Percentiles rank a stretch among this genome's conserved stretches.
These are phyloP conservation scores for Rachycentron canadum DNA, from an alignment of 2,797 vertebrate genomes.

Conservation along the genomic window DNA sequence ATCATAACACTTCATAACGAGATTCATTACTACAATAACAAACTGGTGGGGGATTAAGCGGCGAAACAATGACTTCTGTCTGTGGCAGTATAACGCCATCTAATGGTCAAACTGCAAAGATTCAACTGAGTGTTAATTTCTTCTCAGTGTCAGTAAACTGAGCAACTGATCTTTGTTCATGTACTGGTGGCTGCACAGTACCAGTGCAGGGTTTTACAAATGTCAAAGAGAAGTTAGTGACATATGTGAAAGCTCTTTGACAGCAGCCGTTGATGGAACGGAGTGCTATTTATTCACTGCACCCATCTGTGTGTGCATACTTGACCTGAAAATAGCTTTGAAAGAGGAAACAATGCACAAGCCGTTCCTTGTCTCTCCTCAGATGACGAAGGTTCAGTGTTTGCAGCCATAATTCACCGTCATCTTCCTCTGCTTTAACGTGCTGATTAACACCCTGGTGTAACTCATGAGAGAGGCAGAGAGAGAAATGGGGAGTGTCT, in stretches of 20 bases:
- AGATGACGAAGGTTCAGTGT: background rate
- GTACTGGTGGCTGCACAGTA: background rate
- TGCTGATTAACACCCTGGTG: background rate
- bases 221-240: background rate
- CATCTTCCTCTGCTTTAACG: background rate
- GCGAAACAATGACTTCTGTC: background rate
- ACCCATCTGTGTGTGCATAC: background rate
- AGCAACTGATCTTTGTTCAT: background rate
- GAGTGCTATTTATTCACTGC: background rate
- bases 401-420: background rate
- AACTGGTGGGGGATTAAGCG: background rate
- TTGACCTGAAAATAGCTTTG: background rate
- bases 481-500: background rate
- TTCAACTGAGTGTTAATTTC: fast-evolving
- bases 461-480: background rate
- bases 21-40: background rate
- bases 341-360: background rate
- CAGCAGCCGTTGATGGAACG: background rate
- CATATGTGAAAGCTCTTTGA: background rate
- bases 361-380: fast-evolving
- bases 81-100: constrained; percentile 48
- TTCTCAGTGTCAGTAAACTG: background rate
- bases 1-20: background rate
- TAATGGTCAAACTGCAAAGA: constrained; percentile 32
- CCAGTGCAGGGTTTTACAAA: background rate